Evolutionary conservation across 2,888 invertebrate species (phyloP), one percentile per base, ranked within the genome.

Genomic region (Tetranychus piercei): DNA sequence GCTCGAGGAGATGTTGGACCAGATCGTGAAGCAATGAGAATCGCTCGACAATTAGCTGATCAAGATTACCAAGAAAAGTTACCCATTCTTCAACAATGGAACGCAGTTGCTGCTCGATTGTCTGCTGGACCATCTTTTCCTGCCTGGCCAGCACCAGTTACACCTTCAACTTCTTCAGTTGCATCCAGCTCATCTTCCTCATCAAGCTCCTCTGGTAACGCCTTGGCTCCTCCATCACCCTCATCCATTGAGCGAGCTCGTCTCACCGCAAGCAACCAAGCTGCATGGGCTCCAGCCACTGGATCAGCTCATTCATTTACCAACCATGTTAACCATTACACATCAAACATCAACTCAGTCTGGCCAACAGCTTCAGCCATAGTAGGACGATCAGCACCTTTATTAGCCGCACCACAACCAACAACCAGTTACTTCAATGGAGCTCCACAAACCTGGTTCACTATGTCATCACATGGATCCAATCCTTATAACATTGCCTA

Each of bases 1-100:
- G 45, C 76, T 71, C 22, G 70, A 75, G 73, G 77, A 74, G 43
- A 77, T 75, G 73, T 77, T 74, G 9, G 77, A 73, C 77, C 77
- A 1, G 77, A 77, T 44, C 65, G 22, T 11, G 69, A 69, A 69
- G 69, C 69, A 18, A 20, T 69, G 20, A 69, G 69, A 69, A 69
- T 69, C 69, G 20, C 69, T 23, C 69, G 69, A 6, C 69, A 69
- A 69, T 69, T 69, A 23, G 69, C 69, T 22, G 69, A 69, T 23
- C 22, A 69, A 11, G 69, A 69, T 20, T 69, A 23, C 22, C 20
- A 69, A 69, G 69, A 69, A 22, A 69, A 69, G 20, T 69, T 69
- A 23, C 69, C 69, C 18, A 69, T 69, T 69, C 20, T 69, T n/a
- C 69, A 69, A 69, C 69, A 69, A 11, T 69, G 69, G 69, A 69